Percentiles rank a stretch among this genome's conserved stretches.
Evolutionary conservation across 1,140 invertebrate species (phyloP).

Genomic region (Drosophila miranda): DNA sequence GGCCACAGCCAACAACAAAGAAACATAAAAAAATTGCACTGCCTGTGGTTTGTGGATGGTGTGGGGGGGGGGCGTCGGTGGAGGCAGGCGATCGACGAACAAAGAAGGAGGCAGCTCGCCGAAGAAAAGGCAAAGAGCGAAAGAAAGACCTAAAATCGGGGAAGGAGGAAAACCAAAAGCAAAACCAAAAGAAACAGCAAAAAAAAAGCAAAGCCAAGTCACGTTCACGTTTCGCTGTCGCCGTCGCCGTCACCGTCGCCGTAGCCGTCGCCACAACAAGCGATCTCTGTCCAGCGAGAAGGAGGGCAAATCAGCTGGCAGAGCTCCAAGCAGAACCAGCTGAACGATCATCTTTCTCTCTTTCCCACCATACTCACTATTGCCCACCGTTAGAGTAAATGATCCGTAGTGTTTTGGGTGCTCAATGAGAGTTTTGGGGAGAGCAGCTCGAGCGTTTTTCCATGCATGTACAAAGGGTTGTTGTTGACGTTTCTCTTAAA

Average conservation of each 20-base stretch:
- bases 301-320: conserved; percentile 39
- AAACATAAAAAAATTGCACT: conserved; percentile 36
- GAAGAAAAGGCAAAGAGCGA: conserved; percentile 18
- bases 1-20: conserved; percentile 10
- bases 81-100: conserved; percentile 57
- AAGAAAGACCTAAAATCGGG: background rate
- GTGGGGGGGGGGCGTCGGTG: background rate
- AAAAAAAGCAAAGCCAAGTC: conserved; percentile 25
- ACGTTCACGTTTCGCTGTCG: conserved; percentile 62
- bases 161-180: conserved; percentile 10
- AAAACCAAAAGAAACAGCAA: conserved; percentile 23
- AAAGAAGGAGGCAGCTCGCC: conserved; percentile 44
- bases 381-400: background rate
- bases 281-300: conserved; percentile 4
- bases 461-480: too few relatives aligned
- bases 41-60: conserved; percentile 32
- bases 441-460: too few relatives aligned
- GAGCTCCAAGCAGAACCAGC: conserved; percentile 23
- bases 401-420: background rate
- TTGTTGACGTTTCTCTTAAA: background rate
- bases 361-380: too few relatives aligned
- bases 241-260: conserved; percentile 10
- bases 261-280: background rate
- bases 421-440: background rate
- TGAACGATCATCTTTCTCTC: background rate